Conservation (phyloP, 2,797 vertebrate genomes). For the Pipistrellus kuhlii region DNA sequence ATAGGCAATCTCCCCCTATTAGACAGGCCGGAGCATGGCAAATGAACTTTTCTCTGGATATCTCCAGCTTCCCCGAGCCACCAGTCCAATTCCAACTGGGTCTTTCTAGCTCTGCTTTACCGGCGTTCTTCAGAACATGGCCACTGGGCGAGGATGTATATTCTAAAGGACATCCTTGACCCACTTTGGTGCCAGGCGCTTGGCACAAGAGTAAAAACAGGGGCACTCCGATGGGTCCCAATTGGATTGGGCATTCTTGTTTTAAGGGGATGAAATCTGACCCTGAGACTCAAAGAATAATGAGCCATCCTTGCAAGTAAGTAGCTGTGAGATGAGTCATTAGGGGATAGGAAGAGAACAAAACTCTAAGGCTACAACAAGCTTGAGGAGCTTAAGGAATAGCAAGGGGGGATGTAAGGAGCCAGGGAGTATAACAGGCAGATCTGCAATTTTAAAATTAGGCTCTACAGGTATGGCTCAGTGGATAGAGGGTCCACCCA, state of each 20-base stretch:
- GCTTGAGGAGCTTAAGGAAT: background rate
- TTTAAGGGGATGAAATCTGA: background rate
- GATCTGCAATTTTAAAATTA: background rate
- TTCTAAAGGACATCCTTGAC: background rate
- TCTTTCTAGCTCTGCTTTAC: background rate
- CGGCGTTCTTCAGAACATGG: background rate
- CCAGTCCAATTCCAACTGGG: background rate
- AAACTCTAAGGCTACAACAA: background rate
- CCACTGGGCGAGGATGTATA: background rate
- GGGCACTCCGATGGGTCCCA: background rate
- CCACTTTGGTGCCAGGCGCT: background rate
- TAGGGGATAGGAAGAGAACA: background rate
- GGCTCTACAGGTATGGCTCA: too few relatives aligned
- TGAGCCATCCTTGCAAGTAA: background rate
- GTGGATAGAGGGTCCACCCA: too few relatives aligned
- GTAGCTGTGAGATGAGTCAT: background rate
- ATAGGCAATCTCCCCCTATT: conserved; percentile 3
- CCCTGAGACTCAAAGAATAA: background rate
- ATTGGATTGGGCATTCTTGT: background rate
- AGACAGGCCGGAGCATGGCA: background rate
- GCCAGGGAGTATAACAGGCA: background rate
- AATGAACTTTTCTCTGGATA: background rate
- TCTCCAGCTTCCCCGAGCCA: background rate
- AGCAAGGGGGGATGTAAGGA: background rate
- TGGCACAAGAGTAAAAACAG: background rate